Percentiles rank a stretch among this genome's conserved stretches.
Conservation (phyloP, 1,140 invertebrate genomes). For the Megathymus violae region DNA sequence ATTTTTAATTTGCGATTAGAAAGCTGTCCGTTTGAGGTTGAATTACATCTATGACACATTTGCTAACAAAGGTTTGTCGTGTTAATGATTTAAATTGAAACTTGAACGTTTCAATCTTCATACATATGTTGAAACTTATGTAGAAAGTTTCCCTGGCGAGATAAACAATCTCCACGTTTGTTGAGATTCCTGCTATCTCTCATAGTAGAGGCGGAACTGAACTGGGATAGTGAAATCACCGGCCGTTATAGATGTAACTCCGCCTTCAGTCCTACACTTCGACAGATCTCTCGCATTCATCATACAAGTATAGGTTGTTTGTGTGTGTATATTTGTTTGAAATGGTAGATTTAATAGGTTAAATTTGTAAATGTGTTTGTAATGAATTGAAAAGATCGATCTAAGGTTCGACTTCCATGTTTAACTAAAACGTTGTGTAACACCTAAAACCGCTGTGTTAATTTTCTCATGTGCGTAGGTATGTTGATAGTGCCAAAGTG, state of each 20-base stretch:
- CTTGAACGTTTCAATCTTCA: too few relatives aligned
- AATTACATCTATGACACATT: neutral
- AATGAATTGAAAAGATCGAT: conserved; percentile 44
- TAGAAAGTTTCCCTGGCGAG: too few relatives aligned
- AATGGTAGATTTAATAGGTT: conserved; percentile 63
- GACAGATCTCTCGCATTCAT: conserved; percentile 61
- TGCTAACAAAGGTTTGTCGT: too few relatives aligned
- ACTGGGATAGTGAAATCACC: too few relatives aligned
- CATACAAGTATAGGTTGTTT: conserved; percentile 48
- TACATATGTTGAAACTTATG: too few relatives aligned
- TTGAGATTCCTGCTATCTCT: too few relatives aligned
- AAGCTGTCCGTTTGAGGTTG: conserved; percentile 1
- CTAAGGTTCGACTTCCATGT: conserved; percentile 55
- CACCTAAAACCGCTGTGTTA: conserved; percentile 26
- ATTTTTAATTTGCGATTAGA: conserved; percentile 19
- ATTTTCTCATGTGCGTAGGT: conserved; percentile 39
- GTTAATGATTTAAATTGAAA: neutral
- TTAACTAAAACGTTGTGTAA: conserved; percentile 47
- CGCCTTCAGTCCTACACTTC: conserved; percentile 9
- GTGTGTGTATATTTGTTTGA: conserved; percentile 80
- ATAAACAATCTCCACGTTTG: too few relatives aligned
- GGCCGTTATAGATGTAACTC: conserved; percentile 7
- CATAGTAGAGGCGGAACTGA: too few relatives aligned
- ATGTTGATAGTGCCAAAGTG: conserved; percentile 75
- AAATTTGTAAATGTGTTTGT: conserved; percentile 75